Conservation (phyloP, 1,140 invertebrate genomes). For the Neelides sp. region DNA sequence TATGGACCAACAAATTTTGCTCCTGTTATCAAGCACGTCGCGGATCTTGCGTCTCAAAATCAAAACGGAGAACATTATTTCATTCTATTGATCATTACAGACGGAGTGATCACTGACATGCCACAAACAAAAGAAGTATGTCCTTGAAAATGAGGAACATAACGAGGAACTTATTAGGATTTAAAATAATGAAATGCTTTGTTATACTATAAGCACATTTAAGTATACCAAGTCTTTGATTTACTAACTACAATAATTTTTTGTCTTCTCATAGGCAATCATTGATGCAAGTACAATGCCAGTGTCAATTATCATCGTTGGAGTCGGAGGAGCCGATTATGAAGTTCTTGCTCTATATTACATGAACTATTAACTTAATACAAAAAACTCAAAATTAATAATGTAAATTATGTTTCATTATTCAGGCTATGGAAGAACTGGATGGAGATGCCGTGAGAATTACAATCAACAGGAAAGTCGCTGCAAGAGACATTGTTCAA, state of each 20-base stretch:
- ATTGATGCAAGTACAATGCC: slow-evolving; percentile 43
- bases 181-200: no score
- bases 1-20: slow-evolving; percentile 55
- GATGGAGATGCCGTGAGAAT: slow-evolving; percentile 47
- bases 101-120: slow-evolving; percentile 56
- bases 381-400: no score
- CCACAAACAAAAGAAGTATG: slow-evolving; percentile 44
- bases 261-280: slow-evolving; percentile 35
- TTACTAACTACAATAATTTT: background rate
- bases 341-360: no score
- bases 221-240: no score
- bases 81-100: slow-evolving; percentile 52
- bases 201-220: no score
- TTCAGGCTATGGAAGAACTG: slow-evolving; percentile 46
- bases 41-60: slow-evolving; percentile 37
- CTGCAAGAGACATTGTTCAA: slow-evolving; percentile 34
- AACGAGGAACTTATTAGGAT: no score
- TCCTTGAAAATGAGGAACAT: background rate
- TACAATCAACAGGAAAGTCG: slow-evolving; percentile 36
- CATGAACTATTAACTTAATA: no score
- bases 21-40: slow-evolving; percentile 48
- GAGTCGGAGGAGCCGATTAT: slow-evolving; percentile 46
- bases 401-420: no score
- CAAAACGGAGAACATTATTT: slow-evolving; percentile 46
- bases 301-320: slow-evolving; percentile 51